A percentile compares a stretch with the other conserved stretches of the same genome.
phyloP scores from a whole-genome alignment of 2,797 vertebrate genomes.

The Astyanax mexicanus region DNA sequence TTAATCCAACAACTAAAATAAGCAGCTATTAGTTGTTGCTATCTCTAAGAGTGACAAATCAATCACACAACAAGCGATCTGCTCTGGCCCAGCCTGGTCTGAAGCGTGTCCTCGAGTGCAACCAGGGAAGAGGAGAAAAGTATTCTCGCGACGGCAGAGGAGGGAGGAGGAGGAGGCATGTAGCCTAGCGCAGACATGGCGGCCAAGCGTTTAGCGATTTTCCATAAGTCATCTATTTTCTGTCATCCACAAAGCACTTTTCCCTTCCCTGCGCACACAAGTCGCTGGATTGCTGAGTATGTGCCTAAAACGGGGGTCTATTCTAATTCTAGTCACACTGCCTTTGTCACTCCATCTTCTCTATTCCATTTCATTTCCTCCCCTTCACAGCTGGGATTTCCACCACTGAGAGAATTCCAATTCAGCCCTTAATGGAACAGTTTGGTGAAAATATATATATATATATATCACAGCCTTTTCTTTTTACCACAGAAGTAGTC shows the following conservation, averaged over 20 bases:
- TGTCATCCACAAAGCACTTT: slow-evolving; percentile 8
- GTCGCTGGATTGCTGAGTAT: slow-evolving; percentile 29
- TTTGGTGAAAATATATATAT: not conserved
- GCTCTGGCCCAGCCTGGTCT: not conserved
- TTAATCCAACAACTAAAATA: not conserved
- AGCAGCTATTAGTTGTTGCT: not conserved
- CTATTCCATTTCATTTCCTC: slow-evolving; percentile 14
- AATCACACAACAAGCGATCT: not conserved
- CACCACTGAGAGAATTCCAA: slow-evolving; percentile 13
- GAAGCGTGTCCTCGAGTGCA: not conserved
- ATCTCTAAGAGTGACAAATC: not conserved
- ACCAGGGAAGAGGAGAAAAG: slow-evolving; percentile 5
- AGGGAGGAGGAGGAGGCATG: not conserved
- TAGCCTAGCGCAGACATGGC: not conserved
- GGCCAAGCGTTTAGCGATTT: slow-evolving; percentile 18
- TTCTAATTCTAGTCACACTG: slow-evolving; percentile 5
- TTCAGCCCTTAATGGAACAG: not conserved
- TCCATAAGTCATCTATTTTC: slow-evolving; percentile 41
- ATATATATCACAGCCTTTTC: not conserved
- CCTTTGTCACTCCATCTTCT: not conserved
- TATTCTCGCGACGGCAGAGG: not conserved
- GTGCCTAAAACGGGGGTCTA: slow-evolving; percentile 38
- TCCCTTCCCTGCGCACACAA: not conserved
- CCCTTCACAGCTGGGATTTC: slow-evolving; percentile 4
- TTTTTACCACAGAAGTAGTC: not conserved